These are phyloP conservation scores for Aphaenogaster rudis DNA, from an alignment of 1,140 invertebrate species.

Conservation along the genomic window DNA sequence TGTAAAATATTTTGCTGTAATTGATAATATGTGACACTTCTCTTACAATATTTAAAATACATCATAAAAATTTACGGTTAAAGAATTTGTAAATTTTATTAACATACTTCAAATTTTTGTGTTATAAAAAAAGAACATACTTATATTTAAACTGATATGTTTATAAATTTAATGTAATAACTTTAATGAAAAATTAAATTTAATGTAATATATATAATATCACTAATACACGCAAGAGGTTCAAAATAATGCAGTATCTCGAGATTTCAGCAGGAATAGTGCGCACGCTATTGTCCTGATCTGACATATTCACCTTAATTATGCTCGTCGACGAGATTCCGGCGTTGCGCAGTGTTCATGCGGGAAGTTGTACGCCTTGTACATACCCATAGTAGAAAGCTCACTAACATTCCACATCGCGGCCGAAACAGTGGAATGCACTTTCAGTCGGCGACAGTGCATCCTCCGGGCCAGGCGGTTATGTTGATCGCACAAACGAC, in stretches of 20 bases:
- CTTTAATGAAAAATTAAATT: conserved; percentile 17
- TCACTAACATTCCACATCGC: conserved; percentile 69
- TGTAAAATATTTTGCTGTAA: neutral
- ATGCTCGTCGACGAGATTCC: conserved; percentile 77
- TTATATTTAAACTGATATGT: neutral
- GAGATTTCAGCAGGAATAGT: conserved; percentile 4
- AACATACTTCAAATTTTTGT: neutral
- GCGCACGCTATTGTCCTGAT: conserved; percentile 36
- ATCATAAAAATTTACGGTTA: neutral
- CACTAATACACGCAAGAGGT: neutral
- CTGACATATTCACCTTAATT: conserved; percentile 78
- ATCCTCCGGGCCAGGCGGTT: conserved; percentile 23
- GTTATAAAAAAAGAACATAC: neutral
- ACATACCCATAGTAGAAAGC: conserved; percentile 55
- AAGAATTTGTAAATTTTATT: neutral
- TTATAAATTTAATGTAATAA: neutral
- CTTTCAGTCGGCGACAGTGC: conserved; percentile 62
- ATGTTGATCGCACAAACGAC: conserved; percentile 31
- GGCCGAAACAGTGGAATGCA: conserved; percentile 81
- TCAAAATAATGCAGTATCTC: neutral
- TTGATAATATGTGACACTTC: neutral
- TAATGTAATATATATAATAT: neutral
- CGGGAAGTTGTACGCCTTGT: conserved; percentile 71
- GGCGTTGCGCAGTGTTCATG: conserved; percentile 65
- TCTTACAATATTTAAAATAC: neutral